Conservation (phyloP, 1,140 invertebrate species). For the Diachasma alloeum region DNA sequence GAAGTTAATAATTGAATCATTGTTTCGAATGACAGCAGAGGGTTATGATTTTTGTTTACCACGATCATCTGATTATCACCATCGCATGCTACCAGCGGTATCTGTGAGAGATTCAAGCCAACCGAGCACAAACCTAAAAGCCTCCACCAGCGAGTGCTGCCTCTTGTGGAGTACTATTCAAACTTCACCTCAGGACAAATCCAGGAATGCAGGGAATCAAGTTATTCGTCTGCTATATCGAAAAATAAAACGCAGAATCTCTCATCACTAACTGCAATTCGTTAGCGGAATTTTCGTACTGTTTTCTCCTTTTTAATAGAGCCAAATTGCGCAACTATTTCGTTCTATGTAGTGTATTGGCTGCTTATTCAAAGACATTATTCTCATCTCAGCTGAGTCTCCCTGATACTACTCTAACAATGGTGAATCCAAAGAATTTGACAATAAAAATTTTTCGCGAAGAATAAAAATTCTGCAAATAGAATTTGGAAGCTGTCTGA, state of each 20-base stretch:
- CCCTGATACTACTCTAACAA: background rate
- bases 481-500: background rate
- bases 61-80: too few species aligned
- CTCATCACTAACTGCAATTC: background rate
- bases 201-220: background rate
- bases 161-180: background rate
- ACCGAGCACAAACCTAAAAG: too few species aligned
- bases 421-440: background rate
- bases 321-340: background rate
- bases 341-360: background rate
- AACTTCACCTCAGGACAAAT: background rate
- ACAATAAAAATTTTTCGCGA: background rate
- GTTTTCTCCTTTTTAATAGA: background rate
- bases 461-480: background rate
- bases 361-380: background rate
- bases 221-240: background rate
- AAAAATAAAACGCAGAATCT: background rate
- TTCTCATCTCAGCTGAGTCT: background rate
- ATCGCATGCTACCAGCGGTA: too few species aligned
- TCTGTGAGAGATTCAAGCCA: too few species aligned
- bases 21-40: too few species aligned
- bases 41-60: too few species aligned
- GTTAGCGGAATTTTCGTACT: background rate
- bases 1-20: too few species aligned
- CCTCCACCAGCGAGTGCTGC: background rate